Evolutionary conservation across 1,140 invertebrate species (phyloP), one percentile per base, ranked within the genome.

Genomic region (Galendromus occidentalis): DNA sequence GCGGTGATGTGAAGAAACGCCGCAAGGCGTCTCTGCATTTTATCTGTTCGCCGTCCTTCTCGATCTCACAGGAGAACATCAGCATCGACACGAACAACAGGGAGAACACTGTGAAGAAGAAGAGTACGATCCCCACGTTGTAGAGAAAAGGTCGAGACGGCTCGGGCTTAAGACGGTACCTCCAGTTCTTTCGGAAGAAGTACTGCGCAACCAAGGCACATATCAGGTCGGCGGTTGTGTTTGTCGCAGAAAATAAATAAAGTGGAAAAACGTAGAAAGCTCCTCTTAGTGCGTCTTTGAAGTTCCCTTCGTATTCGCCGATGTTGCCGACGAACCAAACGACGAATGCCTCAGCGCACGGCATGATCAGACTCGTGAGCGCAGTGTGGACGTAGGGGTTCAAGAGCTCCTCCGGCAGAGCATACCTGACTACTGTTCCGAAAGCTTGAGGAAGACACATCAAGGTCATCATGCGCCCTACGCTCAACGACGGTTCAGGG

Each of bases 1-100:
- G 81, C 12, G 88, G 88, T 7, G 89, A 91, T 1, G 86, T 90
- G 66, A 94, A 84, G 72, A 96, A 91, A 74, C 95, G 88, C 69
- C 85, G 81, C 0, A 92, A 68, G 0, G 90, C 89, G 74, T 94
- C 91, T 65, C 87, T 82, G 6, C 92, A 72, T 42, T 71, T 70
- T 7, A 72, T 88, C 72, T 87, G 84, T 70, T 92, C 87, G 5
- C 89, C 91, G 68, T 92, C 84, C 65, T 83, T 84, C 71, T 91
- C 87, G 0, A 95, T 79, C 45, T 82, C 85, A 12, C 88, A 87
- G 73, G 94, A 92, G 75, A 93, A 94, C 74, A 89, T 91, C 17
- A 96, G 76, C 68, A 84, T 88, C 28, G 85, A 85, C 22, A 76
- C 74, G 84, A 86, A 88, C 0, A 93, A 70, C 0, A 81, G 80